A percentile compares a stretch with the other conserved stretches of the same genome.
Conservation (phyloP, 2,888 invertebrate species). For the Bellardia pandia region DNA sequence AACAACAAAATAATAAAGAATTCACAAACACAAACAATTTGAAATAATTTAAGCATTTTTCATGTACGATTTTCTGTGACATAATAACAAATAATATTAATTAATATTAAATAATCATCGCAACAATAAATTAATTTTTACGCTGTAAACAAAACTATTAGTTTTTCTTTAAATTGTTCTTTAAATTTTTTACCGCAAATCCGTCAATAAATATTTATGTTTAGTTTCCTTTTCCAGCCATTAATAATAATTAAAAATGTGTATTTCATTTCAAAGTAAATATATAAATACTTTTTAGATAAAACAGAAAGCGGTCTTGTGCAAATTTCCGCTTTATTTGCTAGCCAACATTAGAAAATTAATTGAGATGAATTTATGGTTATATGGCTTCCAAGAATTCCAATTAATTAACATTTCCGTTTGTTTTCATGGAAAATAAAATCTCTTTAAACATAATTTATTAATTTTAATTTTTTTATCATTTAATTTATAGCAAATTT, state of each 20-base stretch:
- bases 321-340: slow-evolving; percentile 3
- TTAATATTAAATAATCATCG: not conserved
- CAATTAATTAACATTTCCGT: not conserved
- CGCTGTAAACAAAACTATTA: slow-evolving; percentile 1
- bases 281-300: not conserved
- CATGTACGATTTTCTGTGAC: not conserved
- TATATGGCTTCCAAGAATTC: not conserved
- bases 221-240: not conserved
- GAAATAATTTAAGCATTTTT: not conserved
- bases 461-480: too few species aligned
- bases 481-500: too few species aligned
- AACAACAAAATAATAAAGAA: not conserved
- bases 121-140: not conserved
- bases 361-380: not conserved
- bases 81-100: not conserved
- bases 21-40: not conserved
- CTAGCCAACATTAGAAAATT: too few species aligned
- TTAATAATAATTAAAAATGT: slow-evolving; percentile 1
- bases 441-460: too few species aligned
- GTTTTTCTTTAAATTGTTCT: not conserved
- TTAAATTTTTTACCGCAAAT: not conserved
- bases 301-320: not conserved
- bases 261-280: slow-evolving; percentile 7
- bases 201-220: not conserved
- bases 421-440: not conserved